These are phyloP conservation scores for Paedocypris sp. DNA, from an alignment of 2,113 vertebrate species.

Conservation along the genomic window DNA sequence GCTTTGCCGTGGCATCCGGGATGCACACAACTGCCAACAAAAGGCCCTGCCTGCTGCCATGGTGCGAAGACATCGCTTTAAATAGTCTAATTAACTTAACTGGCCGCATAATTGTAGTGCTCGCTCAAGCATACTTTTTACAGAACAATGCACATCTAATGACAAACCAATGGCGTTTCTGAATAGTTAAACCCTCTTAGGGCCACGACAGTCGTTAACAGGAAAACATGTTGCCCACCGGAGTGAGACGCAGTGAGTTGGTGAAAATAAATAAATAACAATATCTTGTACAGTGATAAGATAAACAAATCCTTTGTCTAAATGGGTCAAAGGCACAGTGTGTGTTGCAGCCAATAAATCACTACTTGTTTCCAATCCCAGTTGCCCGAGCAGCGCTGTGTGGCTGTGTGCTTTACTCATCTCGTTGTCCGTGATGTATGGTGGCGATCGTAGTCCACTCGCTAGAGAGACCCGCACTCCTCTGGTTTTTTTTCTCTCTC, in stretches of 20 bases:
- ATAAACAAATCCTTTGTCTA: conserved; percentile 55
- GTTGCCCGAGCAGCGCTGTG: conserved; percentile 23
- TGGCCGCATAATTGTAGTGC: conserved; percentile 55
- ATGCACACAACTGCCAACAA: neutral
- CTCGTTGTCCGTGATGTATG: conserved; percentile 38
- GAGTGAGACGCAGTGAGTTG: conserved; percentile 35
- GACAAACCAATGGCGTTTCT: conserved; percentile 52
- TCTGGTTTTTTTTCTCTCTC: conserved; percentile 3
- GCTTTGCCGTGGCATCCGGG: neutral
- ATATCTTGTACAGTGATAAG: conserved; percentile 37
- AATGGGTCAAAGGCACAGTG: conserved; percentile 43
- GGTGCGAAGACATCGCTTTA: conserved; percentile 22
- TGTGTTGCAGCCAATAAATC: conserved; percentile 38
- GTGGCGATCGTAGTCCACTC: conserved; percentile 20
- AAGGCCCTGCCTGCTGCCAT: conserved; percentile 6
- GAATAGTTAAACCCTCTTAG: conserved; percentile 52
- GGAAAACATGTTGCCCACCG: conserved; percentile 34
- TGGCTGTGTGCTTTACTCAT: conserved; percentile 37
- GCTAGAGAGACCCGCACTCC: conserved; percentile 19
- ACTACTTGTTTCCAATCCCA: conserved; percentile 35
- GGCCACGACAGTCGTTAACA: conserved; percentile 49
- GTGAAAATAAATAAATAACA: conserved; percentile 12
- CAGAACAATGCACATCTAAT: conserved; percentile 55
- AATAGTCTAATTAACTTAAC: conserved; percentile 55
- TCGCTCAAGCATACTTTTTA: conserved; percentile 50